These are phyloP conservation scores for Esperia sulphurella DNA, from an alignment of 2,888 invertebrate species.

Conservation along the genomic window DNA sequence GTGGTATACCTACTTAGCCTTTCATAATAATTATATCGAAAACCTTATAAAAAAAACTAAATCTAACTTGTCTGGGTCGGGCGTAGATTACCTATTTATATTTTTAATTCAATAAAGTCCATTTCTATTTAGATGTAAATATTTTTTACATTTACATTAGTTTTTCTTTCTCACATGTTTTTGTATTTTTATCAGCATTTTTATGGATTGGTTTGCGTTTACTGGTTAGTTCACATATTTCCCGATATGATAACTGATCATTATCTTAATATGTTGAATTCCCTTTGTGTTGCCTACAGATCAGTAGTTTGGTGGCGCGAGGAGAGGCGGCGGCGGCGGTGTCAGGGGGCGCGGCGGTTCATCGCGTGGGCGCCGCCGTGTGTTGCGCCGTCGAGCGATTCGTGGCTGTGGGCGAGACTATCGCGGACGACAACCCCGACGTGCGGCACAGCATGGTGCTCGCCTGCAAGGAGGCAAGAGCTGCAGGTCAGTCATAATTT, in stretches of 20 bases:
- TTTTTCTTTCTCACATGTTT: too few species aligned
- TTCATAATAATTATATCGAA: too few species aligned
- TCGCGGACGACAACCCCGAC: slow-evolving; percentile 98
- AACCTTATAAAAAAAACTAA: too few species aligned
- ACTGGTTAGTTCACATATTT: too few species aligned
- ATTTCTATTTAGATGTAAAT: too few species aligned
- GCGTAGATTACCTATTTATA: too few species aligned
- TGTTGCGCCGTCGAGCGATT: slow-evolving; percentile 98
- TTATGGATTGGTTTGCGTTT: too few species aligned
- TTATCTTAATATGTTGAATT: background rate
- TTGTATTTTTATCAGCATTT: too few species aligned
- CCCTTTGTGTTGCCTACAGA: slow-evolving; percentile 48
- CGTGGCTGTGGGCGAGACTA: slow-evolving; percentile 98
- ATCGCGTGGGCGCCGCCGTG: slow-evolving; percentile 96
- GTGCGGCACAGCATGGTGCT: slow-evolving; percentile 98
- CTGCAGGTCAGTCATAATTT: slow-evolving; percentile 85
- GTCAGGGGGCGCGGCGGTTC: slow-evolving; percentile 84
- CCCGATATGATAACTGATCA: background rate
- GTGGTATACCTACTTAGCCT: too few species aligned
- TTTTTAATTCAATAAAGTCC: too few species aligned
- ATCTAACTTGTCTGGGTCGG: too few species aligned
- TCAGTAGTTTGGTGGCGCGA: slow-evolving; percentile 92
- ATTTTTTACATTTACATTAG: too few species aligned
- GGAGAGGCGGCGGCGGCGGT: slow-evolving; percentile 82
- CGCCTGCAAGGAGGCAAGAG: slow-evolving; percentile 97